Conservation (phyloP, 1,140 invertebrate species). For the Drosophila ercepeae region DNA sequence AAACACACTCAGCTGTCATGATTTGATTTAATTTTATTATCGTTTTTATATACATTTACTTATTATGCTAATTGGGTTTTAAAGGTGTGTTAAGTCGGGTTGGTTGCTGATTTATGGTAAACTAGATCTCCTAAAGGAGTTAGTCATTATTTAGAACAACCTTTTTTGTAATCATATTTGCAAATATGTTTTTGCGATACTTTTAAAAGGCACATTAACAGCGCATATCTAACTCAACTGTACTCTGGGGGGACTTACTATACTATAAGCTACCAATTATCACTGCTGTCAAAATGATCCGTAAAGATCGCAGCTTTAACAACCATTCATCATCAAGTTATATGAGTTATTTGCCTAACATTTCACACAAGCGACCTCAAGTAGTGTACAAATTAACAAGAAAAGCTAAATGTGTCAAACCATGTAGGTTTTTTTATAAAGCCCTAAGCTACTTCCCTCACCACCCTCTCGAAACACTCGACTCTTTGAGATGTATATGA, state of each 20-base stretch:
- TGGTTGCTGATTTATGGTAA: not conserved
- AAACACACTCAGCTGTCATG: constrained; percentile 56
- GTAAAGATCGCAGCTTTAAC: constrained; percentile 1
- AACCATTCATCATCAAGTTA: constrained; percentile 8
- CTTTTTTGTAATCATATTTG: not conserved
- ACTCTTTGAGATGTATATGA: constrained; percentile 24
- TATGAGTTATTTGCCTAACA: constrained; percentile 32
- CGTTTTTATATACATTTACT: constrained; percentile 18
- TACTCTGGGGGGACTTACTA: not conserved
- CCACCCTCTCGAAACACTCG: constrained; percentile 10
- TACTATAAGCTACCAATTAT: not conserved
- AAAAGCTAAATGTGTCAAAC: constrained; percentile 35
- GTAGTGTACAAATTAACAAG: constrained; percentile 28
- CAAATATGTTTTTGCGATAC: not conserved
- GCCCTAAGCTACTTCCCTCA: constrained; percentile 1
- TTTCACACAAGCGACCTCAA: constrained; percentile 43
- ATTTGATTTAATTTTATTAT: constrained; percentile 53
- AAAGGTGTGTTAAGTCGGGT: constrained; percentile 20
- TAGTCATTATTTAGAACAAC: not conserved
- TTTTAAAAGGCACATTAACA: not conserved
- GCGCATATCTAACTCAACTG: not conserved
- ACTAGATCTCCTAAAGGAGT: not conserved
- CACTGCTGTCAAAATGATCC: constrained; percentile 8
- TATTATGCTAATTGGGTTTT: constrained; percentile 51
- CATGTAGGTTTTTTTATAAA: constrained; percentile 14